Conservation (phyloP, 2,888 invertebrate species). For the Epinotia demarniana region DNA sequence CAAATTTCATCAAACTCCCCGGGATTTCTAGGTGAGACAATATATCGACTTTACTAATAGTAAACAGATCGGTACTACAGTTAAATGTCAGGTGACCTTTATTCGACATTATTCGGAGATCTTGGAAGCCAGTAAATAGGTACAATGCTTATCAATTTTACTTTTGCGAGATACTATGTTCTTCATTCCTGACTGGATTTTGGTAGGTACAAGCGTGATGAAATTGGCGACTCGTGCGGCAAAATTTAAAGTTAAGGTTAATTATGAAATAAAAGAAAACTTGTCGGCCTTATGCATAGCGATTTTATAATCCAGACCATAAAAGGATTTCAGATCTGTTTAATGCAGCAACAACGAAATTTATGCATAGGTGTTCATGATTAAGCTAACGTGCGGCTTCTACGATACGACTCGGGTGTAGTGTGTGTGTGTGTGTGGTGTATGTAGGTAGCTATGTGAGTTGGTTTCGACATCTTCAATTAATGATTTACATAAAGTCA, state of each 20-base stretch:
- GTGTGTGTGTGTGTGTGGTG: background rate
- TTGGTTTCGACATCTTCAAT: constrained; percentile 14
- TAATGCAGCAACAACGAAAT: constrained; percentile 8
- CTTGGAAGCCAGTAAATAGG: background rate
- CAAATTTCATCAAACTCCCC: too few species aligned
- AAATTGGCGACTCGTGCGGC: too few species aligned
- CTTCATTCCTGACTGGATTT: background rate
- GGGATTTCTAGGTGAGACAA: too few species aligned
- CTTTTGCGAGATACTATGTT: background rate
- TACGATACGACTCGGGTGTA: constrained; percentile 1
- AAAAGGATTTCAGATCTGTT: constrained; percentile 6
- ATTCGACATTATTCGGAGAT: background rate
- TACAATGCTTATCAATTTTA: background rate
- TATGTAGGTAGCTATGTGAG: background rate
- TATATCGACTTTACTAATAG: too few species aligned
- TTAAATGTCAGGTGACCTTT: constrained; percentile 3
- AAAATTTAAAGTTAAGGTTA: too few species aligned
- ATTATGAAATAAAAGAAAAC: background rate
- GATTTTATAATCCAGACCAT: background rate
- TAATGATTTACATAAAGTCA: constrained; percentile 35
- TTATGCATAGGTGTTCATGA: constrained; percentile 33
- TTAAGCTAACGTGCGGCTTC: constrained; percentile 19
- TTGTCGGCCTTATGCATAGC: background rate
- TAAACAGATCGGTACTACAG: background rate
- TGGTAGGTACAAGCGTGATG: too few species aligned